Evolutionary conservation across 2,888 invertebrate species (phyloP).

Genomic region (Eristalis tenax): DNA sequence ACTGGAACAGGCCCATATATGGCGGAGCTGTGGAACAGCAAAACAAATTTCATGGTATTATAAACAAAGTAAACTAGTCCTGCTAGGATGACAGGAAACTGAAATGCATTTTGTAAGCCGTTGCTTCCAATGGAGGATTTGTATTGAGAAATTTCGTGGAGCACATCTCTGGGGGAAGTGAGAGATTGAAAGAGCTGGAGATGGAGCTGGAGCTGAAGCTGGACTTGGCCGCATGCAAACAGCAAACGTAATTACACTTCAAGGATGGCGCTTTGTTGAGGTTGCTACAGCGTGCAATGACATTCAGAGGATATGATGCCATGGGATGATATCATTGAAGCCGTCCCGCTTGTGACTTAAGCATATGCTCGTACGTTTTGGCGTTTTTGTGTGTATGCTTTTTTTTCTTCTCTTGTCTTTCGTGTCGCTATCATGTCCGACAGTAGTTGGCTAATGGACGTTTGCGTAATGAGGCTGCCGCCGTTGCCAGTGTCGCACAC

Average conservation of each 20-base stretch:
- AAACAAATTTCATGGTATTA: constrained; percentile 71
- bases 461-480: neutral
- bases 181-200: neutral
- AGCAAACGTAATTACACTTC: constrained; percentile 52
- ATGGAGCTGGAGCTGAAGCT: neutral
- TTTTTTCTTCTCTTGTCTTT: neutral
- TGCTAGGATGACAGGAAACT: constrained; percentile 29
- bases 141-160: constrained; percentile 37
- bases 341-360: constrained; percentile 10
- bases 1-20: constrained; percentile 38
- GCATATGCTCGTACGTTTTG: neutral
- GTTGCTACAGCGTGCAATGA: constrained; percentile 15
- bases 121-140: constrained; percentile 21
- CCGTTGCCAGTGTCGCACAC: neutral
- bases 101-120: constrained; percentile 32
- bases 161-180: neutral
- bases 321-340: constrained; percentile 3
- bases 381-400: neutral
- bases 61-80: constrained; percentile 65
- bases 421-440: neutral
- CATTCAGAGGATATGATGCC: constrained; percentile 3
- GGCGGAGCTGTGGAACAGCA: constrained; percentile 40
- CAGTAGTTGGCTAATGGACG: constrained; percentile 4
- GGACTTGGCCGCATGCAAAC: neutral
- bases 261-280: constrained; percentile 49